phyloP scores from a whole-genome alignment of 1,140 invertebrate species.

The Arion vulgaris region DNA sequence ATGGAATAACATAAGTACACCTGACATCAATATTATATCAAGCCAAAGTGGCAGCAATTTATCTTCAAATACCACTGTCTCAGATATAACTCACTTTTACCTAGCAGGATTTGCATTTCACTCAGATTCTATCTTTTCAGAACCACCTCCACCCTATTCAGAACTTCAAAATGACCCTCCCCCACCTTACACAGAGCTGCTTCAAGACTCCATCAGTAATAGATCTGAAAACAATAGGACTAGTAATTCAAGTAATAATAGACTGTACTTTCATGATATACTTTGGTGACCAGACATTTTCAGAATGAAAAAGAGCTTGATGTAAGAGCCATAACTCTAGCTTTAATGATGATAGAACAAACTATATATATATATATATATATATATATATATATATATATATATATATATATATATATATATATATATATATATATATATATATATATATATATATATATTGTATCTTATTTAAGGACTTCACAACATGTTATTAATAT shows the following conservation, averaged over 20 bases:
- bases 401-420: too few relatives aligned
- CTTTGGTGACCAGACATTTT: background rate
- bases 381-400: too few relatives aligned
- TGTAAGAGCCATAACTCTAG: too few relatives aligned
- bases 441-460: too few relatives aligned
- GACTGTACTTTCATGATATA: background rate
- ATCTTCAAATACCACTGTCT: background rate
- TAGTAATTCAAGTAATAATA: background rate
- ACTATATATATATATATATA: too few relatives aligned
- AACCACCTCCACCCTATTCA: slow-evolving; percentile 21
- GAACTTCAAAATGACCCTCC: slow-evolving; percentile 19
- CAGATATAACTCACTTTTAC: slow-evolving; percentile 12
- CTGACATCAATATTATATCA: background rate
- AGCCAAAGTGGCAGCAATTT: background rate
- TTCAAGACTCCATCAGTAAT: background rate
- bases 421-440: too few relatives aligned
- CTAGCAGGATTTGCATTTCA: slow-evolving; percentile 22
- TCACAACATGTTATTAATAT: too few relatives aligned
- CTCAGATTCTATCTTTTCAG: background rate
- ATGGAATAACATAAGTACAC: too few relatives aligned
- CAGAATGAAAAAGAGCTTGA: too few relatives aligned
- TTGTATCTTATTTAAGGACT: too few relatives aligned
- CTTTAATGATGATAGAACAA: too few relatives aligned
- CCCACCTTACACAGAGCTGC: slow-evolving; percentile 12
- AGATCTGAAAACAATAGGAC: background rate